Conservation (phyloP, 2,113 vertebrate genomes). For the Ranitomeya imitator region DNA sequence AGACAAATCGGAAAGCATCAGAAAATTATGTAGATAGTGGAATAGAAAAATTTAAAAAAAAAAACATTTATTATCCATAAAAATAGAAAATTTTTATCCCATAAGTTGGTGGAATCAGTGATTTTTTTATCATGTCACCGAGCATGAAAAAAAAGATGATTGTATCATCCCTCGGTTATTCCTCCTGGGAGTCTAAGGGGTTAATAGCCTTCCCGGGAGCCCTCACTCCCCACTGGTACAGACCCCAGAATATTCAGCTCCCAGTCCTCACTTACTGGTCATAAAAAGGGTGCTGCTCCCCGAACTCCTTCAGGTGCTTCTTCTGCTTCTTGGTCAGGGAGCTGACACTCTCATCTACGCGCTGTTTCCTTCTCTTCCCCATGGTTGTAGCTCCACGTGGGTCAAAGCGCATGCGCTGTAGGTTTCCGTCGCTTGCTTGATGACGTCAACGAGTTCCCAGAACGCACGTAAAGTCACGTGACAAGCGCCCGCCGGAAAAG, state of each 20-base stretch:
- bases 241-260: neutral
- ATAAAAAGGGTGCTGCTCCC: constrained; percentile 90
- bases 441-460: neutral
- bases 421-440: neutral
- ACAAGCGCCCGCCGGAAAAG: neutral
- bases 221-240: too few relatives aligned
- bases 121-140: too few relatives aligned
- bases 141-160: too few relatives aligned
- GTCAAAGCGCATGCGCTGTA: neutral
- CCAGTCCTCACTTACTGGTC: constrained; percentile 75
- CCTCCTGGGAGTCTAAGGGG: too few relatives aligned
- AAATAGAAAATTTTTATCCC: too few relatives aligned
- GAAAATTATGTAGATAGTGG: too few relatives aligned
- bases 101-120: too few relatives aligned
- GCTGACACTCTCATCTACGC: constrained; percentile 65
- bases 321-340: constrained; percentile 86
- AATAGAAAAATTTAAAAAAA: too few relatives aligned
- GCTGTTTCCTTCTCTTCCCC: constrained; percentile 76
- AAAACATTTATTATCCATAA: too few relatives aligned
- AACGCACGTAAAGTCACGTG: neutral
- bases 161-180: too few relatives aligned
- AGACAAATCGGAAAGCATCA: too few relatives aligned
- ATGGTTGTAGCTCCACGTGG: constrained; percentile 63
- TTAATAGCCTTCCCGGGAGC: too few relatives aligned
- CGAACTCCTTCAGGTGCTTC: constrained; percentile 88